Percentiles rank a stretch among this genome's conserved stretches.
phyloP scores from a whole-genome alignment of 2,113 vertebrate species.

The Ameiurus melas region DNA sequence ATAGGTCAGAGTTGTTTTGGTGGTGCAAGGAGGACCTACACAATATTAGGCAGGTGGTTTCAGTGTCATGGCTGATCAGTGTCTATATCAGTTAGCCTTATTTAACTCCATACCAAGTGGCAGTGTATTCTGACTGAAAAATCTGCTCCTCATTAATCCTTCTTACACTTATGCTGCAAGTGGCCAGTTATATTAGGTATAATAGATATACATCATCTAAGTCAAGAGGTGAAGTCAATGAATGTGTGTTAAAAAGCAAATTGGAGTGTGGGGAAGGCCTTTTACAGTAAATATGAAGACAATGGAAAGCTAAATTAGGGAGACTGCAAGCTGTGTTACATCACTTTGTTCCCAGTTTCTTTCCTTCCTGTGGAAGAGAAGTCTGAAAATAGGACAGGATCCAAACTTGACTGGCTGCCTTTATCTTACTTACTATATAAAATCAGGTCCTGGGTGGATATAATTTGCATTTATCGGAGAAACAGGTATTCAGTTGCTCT shows the following conservation, averaged over 20 bases:
- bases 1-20: too few relatives aligned
- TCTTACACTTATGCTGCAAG: background rate
- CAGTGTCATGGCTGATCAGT: too few relatives aligned
- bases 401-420: background rate
- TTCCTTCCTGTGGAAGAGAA: constrained; percentile 30
- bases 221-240: background rate
- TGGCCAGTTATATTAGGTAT: background rate
- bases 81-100: background rate
- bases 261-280: fast-evolving
- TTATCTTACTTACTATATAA: background rate
- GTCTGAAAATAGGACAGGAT: background rate
- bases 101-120: background rate
- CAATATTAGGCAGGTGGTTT: too few relatives aligned
- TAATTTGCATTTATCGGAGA: background rate
- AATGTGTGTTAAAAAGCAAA: background rate
- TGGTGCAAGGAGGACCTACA: too few relatives aligned
- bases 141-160: background rate
- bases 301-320: background rate
- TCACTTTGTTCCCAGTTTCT: background rate
- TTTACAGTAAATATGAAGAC: background rate
- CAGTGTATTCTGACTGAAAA: background rate
- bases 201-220: background rate
- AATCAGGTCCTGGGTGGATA: background rate
- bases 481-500: background rate
- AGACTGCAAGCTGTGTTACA: background rate